Conservation (phyloP, 2,797 vertebrate genomes). For the Sorex maritimensis region DNA sequence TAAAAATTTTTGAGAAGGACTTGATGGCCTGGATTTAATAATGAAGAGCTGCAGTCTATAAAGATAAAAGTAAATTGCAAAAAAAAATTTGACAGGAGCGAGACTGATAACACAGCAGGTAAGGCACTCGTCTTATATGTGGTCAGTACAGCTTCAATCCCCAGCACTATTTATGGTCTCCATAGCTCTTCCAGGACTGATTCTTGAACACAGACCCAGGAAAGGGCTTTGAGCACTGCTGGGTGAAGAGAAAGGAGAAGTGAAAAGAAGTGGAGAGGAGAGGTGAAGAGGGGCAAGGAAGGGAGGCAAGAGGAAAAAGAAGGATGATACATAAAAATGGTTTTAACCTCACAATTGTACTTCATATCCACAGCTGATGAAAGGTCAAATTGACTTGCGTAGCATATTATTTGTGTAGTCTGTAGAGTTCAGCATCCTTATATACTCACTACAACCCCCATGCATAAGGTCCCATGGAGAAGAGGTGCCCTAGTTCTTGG, state of each 20-base stretch:
- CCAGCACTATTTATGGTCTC: too few species aligned
- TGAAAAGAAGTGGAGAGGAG: too few species aligned
- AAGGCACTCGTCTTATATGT: too few species aligned
- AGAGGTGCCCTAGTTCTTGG: neutral
- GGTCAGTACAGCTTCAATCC: too few species aligned
- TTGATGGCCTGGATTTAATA: neutral
- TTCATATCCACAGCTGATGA: neutral
- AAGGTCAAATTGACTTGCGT: neutral
- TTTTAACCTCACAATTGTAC: neutral
- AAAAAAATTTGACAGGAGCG: neutral
- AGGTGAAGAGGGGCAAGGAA: too few species aligned
- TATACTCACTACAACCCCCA: neutral
- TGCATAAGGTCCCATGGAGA: neutral
- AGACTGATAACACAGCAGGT: too few species aligned
- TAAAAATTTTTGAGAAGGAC: slow-evolving; percentile 24
- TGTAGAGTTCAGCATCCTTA: neutral
- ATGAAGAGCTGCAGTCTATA: neutral
- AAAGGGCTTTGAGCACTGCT: too few species aligned
- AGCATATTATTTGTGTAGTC: neutral
- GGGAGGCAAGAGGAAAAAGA: too few species aligned
- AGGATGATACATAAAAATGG: neutral
- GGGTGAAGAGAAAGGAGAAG: too few species aligned
- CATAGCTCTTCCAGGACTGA: too few species aligned
- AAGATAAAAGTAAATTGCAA: neutral
- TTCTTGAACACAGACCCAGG: too few species aligned